Conservation (phyloP, 2,113 vertebrate species). For the Brachyhypopomus occidentalis region DNA sequence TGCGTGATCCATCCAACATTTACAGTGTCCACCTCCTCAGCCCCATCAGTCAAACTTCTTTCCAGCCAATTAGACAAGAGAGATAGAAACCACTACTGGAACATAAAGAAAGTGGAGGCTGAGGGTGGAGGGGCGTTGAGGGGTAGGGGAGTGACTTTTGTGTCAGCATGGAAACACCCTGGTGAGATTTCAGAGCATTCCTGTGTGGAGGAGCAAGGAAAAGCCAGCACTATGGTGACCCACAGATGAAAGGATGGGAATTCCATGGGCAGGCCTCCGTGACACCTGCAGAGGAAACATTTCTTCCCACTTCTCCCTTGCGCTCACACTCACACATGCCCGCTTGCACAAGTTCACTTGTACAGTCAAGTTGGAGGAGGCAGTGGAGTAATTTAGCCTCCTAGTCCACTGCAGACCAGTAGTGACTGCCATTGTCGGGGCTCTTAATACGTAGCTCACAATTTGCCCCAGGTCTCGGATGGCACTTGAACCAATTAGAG, state of each 20-base stretch:
- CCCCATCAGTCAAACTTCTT: constrained; percentile 7
- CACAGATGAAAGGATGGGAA: no score
- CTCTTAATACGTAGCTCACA: constrained; percentile 41
- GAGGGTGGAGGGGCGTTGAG: no score
- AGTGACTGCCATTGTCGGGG: constrained; percentile 28
- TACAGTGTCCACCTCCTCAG: constrained; percentile 7
- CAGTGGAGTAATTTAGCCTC: constrained; percentile 40
- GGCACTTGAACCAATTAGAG: constrained; percentile 37
- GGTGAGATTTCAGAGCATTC: no score
- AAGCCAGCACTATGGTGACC: no score
- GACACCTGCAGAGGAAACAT: background rate
- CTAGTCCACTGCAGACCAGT: constrained; percentile 19
- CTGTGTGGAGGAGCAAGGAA: no score
- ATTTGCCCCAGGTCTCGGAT: background rate
- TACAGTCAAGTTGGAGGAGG: constrained; percentile 36
- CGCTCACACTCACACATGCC: background rate
- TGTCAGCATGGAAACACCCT: no score
- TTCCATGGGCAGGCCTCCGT: no score
- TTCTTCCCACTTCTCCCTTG: background rate
- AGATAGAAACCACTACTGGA: no score
- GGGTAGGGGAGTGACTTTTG: no score
- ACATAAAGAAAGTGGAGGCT: no score
- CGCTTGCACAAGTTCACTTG: background rate
- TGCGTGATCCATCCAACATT: background rate
- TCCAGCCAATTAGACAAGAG: constrained; percentile 20